phyloP scores from a whole-genome alignment of 2,888 invertebrate genomes.

The Neuroscelio doddi region DNA sequence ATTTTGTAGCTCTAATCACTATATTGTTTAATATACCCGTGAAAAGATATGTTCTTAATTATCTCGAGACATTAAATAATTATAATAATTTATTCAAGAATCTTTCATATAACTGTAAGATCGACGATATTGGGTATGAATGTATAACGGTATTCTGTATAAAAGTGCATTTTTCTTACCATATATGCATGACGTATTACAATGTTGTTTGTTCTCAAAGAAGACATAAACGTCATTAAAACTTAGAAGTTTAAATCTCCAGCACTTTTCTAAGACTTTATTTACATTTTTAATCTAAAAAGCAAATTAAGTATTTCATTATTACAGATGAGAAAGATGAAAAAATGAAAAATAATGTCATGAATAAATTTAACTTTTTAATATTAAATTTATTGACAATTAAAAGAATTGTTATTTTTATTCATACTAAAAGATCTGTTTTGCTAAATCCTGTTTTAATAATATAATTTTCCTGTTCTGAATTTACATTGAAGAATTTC shows the following conservation, averaged over 20 bases:
- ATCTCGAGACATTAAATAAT: constrained; percentile 28
- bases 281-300: not conserved
- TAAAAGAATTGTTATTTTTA: too few species aligned
- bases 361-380: too few species aligned
- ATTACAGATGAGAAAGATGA: too few species aligned
- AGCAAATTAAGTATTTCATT: too few species aligned
- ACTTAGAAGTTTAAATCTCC: not conserved
- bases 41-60: constrained; percentile 24
- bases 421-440: too few species aligned
- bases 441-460: too few species aligned
- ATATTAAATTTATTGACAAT: too few species aligned
- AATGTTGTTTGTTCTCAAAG: constrained; percentile 18
- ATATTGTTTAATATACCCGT: constrained; percentile 31
- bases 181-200: constrained; percentile 33
- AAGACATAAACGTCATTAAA: constrained; percentile 1
- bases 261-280: not conserved
- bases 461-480: too few species aligned
- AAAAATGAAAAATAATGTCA: too few species aligned
- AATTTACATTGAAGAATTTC: too few species aligned
- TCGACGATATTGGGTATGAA: constrained; percentile 41
- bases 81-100: constrained; percentile 26
- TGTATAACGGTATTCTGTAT: constrained; percentile 35
- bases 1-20: constrained; percentile 37
- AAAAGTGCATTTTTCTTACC: constrained; percentile 18
- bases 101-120: constrained; percentile 34